phyloP scores from a whole-genome alignment of 2,797 vertebrate genomes.

The Perdix hodgsoniae region DNA sequence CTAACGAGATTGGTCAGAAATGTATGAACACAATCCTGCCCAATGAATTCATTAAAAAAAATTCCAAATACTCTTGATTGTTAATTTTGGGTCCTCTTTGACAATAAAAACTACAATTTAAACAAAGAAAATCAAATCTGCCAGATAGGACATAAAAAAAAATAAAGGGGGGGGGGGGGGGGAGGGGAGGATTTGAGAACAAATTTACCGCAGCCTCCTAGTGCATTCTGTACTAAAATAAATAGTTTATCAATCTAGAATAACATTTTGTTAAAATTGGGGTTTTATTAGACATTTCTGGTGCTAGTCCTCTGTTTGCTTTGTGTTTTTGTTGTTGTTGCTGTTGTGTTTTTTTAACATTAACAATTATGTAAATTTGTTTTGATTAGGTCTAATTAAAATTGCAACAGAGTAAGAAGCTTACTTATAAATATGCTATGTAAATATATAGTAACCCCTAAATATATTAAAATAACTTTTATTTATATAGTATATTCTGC shows the following conservation, averaged over 20 bases:
- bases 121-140: background rate
- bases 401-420: background rate
- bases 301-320: background rate
- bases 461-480: too few species aligned
- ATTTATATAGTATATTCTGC: background rate
- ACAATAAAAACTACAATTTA: background rate
- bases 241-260: background rate
- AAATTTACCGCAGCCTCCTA: background rate
- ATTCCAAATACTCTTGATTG: background rate
- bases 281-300: background rate
- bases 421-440: too few species aligned
- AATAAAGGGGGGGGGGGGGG: too few species aligned
- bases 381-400: conserved; percentile 56
- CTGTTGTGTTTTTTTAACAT: too few species aligned
- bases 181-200: background rate
- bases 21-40: background rate
- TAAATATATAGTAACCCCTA: too few species aligned
- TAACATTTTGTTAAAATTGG: background rate
- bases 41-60: background rate
- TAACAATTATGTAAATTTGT: background rate
- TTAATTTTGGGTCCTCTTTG: background rate
- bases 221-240: background rate
- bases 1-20: background rate
- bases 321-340: background rate
- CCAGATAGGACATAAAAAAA: background rate